These are phyloP conservation scores for Telenomus remus DNA, from an alignment of 1,140 invertebrate genomes.

Conservation along the genomic window DNA sequence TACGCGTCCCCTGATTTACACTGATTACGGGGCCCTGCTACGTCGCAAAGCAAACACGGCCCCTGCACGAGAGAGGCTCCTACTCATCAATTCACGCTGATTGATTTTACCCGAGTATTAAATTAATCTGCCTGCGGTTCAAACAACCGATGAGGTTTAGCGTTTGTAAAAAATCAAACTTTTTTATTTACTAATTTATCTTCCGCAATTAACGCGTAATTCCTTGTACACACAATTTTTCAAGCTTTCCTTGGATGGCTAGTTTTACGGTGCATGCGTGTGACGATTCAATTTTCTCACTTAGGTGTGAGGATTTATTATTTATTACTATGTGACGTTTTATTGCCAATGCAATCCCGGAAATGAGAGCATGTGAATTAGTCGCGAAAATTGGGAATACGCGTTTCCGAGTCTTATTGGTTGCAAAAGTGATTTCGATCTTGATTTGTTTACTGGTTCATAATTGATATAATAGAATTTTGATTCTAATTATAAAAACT, in stretches of 20 bases:
- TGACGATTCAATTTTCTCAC: conserved; percentile 47
- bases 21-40: conserved; percentile 72
- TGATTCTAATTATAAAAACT: no score
- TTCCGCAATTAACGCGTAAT: conserved; percentile 38
- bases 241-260: conserved; percentile 8
- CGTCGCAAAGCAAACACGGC: conserved; percentile 72
- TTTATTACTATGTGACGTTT: not conserved
- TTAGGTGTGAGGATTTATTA: conserved; percentile 17
- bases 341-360: conserved; percentile 3
- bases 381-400: not conserved
- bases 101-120: conserved; percentile 73
- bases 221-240: conserved; percentile 18
- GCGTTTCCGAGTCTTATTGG: no score
- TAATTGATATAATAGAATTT: no score
- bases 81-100: conserved; percentile 71
- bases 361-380: conserved; percentile 9
- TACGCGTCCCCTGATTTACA: conserved; percentile 76
- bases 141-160: conserved; percentile 24
- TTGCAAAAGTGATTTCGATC: no score
- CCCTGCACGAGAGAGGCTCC: conserved; percentile 53
- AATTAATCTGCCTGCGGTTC: conserved; percentile 66
- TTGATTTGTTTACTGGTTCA: no score
- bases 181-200: conserved; percentile 49
- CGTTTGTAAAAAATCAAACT: conserved; percentile 14
- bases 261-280: conserved; percentile 16